phyloP scores from a whole-genome alignment of 2,113 vertebrate genomes.

The Ptilonorhynchus violaceus region DNA sequence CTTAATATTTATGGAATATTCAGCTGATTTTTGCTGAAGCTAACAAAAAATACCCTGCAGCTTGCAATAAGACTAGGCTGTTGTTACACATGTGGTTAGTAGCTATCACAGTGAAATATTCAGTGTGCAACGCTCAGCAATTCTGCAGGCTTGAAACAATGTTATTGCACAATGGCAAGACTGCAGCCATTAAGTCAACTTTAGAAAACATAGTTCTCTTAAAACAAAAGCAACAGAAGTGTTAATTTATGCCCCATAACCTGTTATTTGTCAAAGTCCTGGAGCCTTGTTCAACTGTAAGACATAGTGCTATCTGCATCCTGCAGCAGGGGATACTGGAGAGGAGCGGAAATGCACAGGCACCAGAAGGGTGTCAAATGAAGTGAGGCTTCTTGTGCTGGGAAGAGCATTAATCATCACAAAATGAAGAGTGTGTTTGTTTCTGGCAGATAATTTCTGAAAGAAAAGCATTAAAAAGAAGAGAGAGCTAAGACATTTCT shows the following conservation, averaged over 20 bases:
- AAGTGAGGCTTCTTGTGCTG: neutral
- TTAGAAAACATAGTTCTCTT: neutral
- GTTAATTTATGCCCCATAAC: neutral
- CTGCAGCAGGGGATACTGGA: neutral
- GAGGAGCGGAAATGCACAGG: neutral
- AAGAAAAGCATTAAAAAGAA: neutral
- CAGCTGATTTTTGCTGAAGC: conserved; percentile 45
- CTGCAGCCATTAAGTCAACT: neutral
- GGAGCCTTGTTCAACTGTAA: neutral
- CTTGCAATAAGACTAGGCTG: conserved; percentile 1
- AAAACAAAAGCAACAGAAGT: neutral
- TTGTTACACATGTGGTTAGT: neutral
- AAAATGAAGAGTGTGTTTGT: neutral
- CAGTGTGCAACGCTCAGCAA: neutral
- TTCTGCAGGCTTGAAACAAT: conserved; percentile 14
- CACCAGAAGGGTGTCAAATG: neutral
- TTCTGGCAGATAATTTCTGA: neutral
- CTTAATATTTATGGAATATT: conserved; percentile 44
- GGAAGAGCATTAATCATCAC: neutral
- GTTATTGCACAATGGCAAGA: neutral
- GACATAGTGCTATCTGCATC: neutral
- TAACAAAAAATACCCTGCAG: neutral
- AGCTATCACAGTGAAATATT: conserved; percentile 11
- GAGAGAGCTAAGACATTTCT: neutral
- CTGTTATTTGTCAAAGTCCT: neutral